Percentiles rank a stretch among this genome's conserved stretches.
phyloP scores from a whole-genome alignment of 2,113 vertebrate species.

The Periophthalmus modestus region DNA sequence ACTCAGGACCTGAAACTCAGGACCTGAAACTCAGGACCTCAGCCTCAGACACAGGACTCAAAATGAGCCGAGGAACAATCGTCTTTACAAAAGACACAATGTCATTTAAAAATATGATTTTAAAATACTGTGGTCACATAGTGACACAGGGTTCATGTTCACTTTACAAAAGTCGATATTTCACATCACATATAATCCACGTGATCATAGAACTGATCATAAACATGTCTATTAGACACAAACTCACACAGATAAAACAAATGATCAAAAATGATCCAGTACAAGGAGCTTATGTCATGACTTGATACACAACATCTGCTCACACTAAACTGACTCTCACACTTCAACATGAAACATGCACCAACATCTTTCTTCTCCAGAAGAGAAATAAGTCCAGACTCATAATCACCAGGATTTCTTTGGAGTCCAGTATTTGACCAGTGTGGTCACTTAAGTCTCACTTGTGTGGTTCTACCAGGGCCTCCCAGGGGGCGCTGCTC shows the following conservation, averaged over 20 bases:
- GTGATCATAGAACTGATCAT: too few species aligned
- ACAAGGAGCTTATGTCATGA: neutral
- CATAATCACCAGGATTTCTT: too few species aligned
- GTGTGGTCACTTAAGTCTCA: too few species aligned
- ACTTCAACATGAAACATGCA: conserved; percentile 40
- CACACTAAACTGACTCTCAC: neutral
- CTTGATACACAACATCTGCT: neutral
- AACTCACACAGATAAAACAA: too few species aligned
- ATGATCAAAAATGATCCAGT: neutral
- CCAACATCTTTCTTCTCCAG: neutral
- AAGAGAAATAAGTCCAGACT: neutral
- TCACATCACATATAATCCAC: too few species aligned
- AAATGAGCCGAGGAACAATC: neutral
- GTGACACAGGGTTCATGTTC: neutral
- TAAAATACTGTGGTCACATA: neutral
- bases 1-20: too few species aligned
- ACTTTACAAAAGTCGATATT: too few species aligned
- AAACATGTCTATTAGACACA: too few species aligned
- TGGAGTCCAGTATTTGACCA: too few species aligned
- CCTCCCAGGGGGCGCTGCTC: conserved; percentile 60
- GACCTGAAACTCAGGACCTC: too few species aligned
- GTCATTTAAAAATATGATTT: neutral
- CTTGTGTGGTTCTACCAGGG: too few species aligned
- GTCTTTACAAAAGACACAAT: neutral
- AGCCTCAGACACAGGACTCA: neutral